Conservation (phyloP, 2,113 vertebrate species). For the Dipodomys stephensi region DNA sequence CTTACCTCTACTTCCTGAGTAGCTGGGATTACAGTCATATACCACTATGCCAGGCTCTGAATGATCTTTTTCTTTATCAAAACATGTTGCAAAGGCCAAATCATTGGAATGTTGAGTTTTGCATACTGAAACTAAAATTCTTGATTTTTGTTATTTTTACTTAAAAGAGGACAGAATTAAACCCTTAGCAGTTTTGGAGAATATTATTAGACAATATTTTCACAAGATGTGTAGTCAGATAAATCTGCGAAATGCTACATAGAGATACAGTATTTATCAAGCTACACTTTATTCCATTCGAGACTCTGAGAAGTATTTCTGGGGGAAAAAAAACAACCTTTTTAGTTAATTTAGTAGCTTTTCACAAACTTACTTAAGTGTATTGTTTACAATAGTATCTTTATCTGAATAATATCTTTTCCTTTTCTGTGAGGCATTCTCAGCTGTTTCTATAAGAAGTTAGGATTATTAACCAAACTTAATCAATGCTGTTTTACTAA, state of each 20-base stretch:
- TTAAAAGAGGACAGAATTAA: not conserved
- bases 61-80: not conserved
- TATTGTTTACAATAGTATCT: conserved; percentile 7
- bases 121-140: conserved; percentile 27
- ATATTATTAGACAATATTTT: not conserved
- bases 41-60: too few species aligned
- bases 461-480: conserved; percentile 24
- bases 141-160: not conserved
- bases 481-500: conserved; percentile 22
- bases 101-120: conserved; percentile 30
- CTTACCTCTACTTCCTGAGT: too few species aligned
- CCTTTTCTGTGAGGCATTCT: conserved; percentile 41
- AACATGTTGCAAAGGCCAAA: not conserved
- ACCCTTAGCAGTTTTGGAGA: not conserved
- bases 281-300: not conserved
- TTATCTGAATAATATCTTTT: conserved; percentile 16
- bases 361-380: conserved; percentile 20
- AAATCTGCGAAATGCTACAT: not conserved
- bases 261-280: not conserved
- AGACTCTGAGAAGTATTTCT: conserved; percentile 19
- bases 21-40: too few species aligned
- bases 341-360: conserved; percentile 5
- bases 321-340: not conserved
- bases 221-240: conserved; percentile 13
- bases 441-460: conserved; percentile 43